Base-by-base conservation (phyloP, 64 coral and sea anemone genomes). In the Anthopleura sola region DNA sequence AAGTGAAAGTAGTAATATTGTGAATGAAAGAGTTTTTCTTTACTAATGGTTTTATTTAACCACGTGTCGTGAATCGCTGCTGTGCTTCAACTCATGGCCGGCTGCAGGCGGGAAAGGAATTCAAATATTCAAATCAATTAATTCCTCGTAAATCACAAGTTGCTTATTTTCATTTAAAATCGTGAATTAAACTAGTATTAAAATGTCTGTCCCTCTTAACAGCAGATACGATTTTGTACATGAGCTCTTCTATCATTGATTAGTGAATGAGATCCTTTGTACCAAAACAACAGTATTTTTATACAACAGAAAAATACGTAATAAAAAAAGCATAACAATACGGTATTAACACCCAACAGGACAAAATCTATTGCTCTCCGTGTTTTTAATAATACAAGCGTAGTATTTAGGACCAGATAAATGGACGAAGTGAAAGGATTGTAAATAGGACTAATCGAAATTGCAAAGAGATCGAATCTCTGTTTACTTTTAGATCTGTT, bases 71-170 rank as follows among this genome's bases (percentile, higher is more conserved):
- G 46, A 17, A 15, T 53, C 1, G 16, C 13, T 19, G 55, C 15
- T 26, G 66, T 15, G 29, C 28, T 71, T 32, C 29, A 44, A 44
- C 40, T 44, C 4, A 71, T 32, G 26, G 14, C n/a, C 11, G 28
- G 9, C 31, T n/a, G n/a, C n/a, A n/a, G 66, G 66, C 66, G 66
- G 26, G 66, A 71, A 71, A 71, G 29, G 12, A 32, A 71, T 71
- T 32, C 26, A 71, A 71, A 71, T 15, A 34, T 71, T 71, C n/a
- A 71, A 71, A 71, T 71, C 26, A 71, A 71, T 71, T 71, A 34
- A 71, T 71, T 71, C 66, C 14, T 71, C 66, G 11, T 34, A 71
- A 34, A 71, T 71, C 29, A 28, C 29, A 15, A 14, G n/a, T 71
- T 34, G 34, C 66, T 71, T 71, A 29, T 71, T 71, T 7, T 34